A percentile compares a stretch with the other conserved stretches of the same genome.
phyloP scores from a whole-genome alignment of 2,888 invertebrate species.

The Drosophila merina region DNA sequence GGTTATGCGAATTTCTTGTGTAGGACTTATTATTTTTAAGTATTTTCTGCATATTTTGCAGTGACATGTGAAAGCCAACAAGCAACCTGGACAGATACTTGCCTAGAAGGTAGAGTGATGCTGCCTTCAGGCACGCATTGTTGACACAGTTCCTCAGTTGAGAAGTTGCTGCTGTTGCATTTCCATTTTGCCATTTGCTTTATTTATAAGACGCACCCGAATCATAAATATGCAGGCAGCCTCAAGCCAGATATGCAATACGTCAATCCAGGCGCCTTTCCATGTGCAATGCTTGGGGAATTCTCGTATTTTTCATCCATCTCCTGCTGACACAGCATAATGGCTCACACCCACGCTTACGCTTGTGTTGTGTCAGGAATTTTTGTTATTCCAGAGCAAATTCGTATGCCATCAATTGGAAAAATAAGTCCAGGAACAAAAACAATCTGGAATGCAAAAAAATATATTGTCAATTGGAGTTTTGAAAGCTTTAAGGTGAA shows the following conservation, averaged over 20 bases:
- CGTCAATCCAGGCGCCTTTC: constrained; percentile 35
- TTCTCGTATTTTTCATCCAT: constrained; percentile 17
- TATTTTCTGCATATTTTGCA: too few relatives aligned
- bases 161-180: constrained; percentile 16
- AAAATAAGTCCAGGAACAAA: constrained; percentile 30
- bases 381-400: constrained; percentile 36
- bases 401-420: constrained; percentile 32
- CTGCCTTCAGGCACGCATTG: constrained; percentile 62
- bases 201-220: constrained; percentile 65
- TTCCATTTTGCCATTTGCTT: constrained; percentile 50
- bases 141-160: constrained; percentile 60
- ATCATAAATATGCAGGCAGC: constrained; percentile 69
- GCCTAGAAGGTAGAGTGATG: constrained; percentile 15
- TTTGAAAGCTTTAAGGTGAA: background rate
- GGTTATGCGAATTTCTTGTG: background rate
- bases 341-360: constrained; percentile 25
- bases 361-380: constrained; percentile 14
- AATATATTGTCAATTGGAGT: background rate
- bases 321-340: constrained; percentile 65
- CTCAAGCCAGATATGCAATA: constrained; percentile 27
- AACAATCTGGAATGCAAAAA: constrained; percentile 7
- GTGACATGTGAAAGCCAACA: background rate
- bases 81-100: background rate
- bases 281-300: constrained; percentile 25
- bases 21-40: background rate